Percentiles rank a stretch among this genome's conserved stretches.
phyloP scores from a whole-genome alignment of 2,113 vertebrate genomes.

The Kryptolebias marmoratus region DNA sequence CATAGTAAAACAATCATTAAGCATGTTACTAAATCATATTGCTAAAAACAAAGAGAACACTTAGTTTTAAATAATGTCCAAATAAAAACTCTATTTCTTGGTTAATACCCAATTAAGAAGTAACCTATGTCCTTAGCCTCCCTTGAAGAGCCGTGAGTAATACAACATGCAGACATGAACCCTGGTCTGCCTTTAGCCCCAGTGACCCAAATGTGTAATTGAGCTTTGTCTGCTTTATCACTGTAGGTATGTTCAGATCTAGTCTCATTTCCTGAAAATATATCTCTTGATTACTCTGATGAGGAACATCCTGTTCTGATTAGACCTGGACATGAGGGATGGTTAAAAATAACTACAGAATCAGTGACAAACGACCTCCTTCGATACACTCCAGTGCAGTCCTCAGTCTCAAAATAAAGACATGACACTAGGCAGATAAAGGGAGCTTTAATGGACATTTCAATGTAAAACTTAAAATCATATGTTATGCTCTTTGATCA shows the following conservation, averaged over 20 bases:
- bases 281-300: constrained; percentile 71
- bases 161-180: constrained; percentile 23
- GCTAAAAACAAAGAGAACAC: neutral
- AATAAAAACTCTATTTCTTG: neutral
- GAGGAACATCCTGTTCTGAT: constrained; percentile 78
- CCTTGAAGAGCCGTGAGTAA: neutral
- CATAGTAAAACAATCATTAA: too few relatives aligned
- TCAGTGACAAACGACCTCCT: constrained; percentile 75
- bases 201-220: constrained; percentile 33
- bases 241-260: constrained; percentile 32
- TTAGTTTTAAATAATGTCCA: too few relatives aligned
- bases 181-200: constrained; percentile 17
- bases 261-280: constrained; percentile 56
- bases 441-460: too few relatives aligned
- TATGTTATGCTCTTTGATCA: too few relatives aligned
- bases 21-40: neutral
- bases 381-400: constrained; percentile 43
- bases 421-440: constrained; percentile 16
- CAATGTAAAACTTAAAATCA: too few relatives aligned
- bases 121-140: constrained; percentile 15
- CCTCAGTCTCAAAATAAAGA: constrained; percentile 17
- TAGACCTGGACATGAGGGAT: constrained; percentile 64
- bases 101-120: neutral
- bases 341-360: constrained; percentile 77
- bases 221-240: constrained; percentile 32